Conservation (phyloP, 1,140 invertebrate genomes). For the Drosophila littoralis region DNA sequence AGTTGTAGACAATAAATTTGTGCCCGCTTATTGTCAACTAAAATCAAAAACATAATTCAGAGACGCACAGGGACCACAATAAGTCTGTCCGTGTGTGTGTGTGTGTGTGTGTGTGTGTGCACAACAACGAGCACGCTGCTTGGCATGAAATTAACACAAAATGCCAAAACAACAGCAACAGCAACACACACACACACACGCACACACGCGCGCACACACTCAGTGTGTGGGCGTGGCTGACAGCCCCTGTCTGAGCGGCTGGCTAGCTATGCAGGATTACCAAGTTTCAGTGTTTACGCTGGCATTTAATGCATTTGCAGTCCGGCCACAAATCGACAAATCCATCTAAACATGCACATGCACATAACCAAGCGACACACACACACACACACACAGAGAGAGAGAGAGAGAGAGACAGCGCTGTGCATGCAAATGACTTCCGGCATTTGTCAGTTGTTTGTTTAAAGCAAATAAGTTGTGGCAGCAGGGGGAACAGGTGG, state of each 20-base stretch:
- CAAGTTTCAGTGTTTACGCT: slow-evolving; percentile 61
- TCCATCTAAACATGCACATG: slow-evolving; percentile 70
- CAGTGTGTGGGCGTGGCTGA: slow-evolving; percentile 53
- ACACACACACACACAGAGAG: slow-evolving; percentile 15
- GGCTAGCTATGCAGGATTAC: slow-evolving; percentile 19
- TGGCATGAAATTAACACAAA: slow-evolving; percentile 81
- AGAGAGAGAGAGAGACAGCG: slow-evolving; percentile 6
- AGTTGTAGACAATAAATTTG: slow-evolving; percentile 83
- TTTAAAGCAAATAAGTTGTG: slow-evolving; percentile 65
- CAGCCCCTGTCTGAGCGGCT: slow-evolving; percentile 10
- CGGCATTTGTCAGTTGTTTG: slow-evolving; percentile 67
- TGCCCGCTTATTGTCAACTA: slow-evolving; percentile 81
- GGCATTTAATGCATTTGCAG: slow-evolving; percentile 78
- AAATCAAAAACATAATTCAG: slow-evolving; percentile 84
- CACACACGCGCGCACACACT: slow-evolving; percentile 19
- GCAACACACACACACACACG: slow-evolving; percentile 30
- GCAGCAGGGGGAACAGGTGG: not conserved
- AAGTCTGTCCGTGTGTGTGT: slow-evolving; percentile 39
- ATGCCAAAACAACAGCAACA: slow-evolving; percentile 73
- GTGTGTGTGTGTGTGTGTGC: slow-evolving; percentile 20
- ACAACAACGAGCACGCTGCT: slow-evolving; percentile 31
- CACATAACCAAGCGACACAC: slow-evolving; percentile 14
- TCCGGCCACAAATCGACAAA: slow-evolving; percentile 76
- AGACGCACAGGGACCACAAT: slow-evolving; percentile 56
- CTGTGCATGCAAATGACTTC: slow-evolving; percentile 68